These are phyloP conservation scores for Craseonycteris thonglongyai DNA, from an alignment of 2,113 vertebrate genomes.

Conservation along the genomic window DNA sequence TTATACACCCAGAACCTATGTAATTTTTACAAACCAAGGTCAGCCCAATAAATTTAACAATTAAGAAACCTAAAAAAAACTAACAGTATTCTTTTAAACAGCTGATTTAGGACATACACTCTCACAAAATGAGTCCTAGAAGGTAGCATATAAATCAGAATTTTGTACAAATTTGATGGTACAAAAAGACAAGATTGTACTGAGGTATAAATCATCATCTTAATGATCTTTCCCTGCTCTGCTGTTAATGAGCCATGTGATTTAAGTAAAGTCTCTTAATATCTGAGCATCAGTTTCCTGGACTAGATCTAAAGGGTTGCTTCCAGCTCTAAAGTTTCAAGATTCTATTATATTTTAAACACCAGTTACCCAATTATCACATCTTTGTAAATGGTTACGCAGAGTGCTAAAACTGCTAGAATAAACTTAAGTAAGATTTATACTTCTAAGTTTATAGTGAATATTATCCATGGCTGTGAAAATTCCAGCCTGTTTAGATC, in stretches of 20 bases:
- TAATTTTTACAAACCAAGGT: too few relatives aligned
- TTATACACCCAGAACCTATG: too few relatives aligned
- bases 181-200: background rate
- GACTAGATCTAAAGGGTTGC: background rate
- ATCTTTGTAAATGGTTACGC: background rate
- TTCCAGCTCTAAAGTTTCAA: background rate
- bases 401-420: background rate
- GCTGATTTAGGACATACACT: background rate
- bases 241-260: background rate
- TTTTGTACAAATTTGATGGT: background rate
- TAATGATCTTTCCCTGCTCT: background rate
- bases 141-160: background rate
- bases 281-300: background rate
- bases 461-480: background rate
- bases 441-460: background rate
- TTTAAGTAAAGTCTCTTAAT: background rate
- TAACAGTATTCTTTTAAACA: conserved; percentile 16
- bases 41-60: too few relatives aligned
- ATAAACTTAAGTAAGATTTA: background rate
- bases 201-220: background rate
- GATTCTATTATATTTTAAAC: background rate
- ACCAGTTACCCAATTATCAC: background rate
- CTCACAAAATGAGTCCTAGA: background rate
- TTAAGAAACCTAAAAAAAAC: too few relatives aligned
- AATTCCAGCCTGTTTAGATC: background rate